phyloP scores from a whole-genome alignment of 92 coral and sea anemone species.

The Bergia sp. region DNA sequence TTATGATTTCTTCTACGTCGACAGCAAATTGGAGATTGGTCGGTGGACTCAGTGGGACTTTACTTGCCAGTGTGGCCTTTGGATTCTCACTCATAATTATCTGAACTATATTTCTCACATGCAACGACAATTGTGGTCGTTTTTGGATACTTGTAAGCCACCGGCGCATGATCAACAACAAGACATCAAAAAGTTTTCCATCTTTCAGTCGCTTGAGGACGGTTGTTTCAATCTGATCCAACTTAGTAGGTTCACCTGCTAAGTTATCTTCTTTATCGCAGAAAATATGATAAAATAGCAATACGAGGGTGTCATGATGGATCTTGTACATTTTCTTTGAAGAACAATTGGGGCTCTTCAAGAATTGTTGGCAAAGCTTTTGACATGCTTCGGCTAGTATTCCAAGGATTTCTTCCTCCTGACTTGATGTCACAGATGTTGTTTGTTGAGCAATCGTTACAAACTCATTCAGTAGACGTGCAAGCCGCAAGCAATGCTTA shows the following conservation, averaged over 20 bases:
- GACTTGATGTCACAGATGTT: constrained; percentile 23
- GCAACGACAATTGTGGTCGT: background rate
- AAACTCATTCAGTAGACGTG: constrained; percentile 68
- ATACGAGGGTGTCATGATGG: constrained; percentile 35
- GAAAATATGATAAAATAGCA: constrained; percentile 47
- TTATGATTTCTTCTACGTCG: constrained; percentile 21
- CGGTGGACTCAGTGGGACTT: background rate
- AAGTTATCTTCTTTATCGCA: constrained; percentile 19
- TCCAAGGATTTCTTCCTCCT: constrained; percentile 24
- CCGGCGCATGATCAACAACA: background rate
- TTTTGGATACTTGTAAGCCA: constrained; percentile 8
- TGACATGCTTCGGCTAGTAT: constrained; percentile 50
- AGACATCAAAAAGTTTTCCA: background rate
- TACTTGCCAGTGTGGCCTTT: background rate
- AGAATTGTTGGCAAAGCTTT: constrained; percentile 32
- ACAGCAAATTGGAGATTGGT: background rate
- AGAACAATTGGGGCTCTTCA: background rate
- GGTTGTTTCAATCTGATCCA: background rate
- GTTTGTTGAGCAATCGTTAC: constrained; percentile 18
- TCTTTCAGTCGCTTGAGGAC: background rate
- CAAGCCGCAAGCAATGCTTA: constrained; percentile 55
- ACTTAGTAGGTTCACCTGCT: background rate
- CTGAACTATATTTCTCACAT: constrained; percentile 24
- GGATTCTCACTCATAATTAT: constrained; percentile 1
- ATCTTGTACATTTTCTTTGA: constrained; percentile 49